Evolutionary conservation across 2,797 vertebrate species (phyloP), one percentile per base, ranked within the genome.

Genomic region (Apodemus agrarius): DNA sequence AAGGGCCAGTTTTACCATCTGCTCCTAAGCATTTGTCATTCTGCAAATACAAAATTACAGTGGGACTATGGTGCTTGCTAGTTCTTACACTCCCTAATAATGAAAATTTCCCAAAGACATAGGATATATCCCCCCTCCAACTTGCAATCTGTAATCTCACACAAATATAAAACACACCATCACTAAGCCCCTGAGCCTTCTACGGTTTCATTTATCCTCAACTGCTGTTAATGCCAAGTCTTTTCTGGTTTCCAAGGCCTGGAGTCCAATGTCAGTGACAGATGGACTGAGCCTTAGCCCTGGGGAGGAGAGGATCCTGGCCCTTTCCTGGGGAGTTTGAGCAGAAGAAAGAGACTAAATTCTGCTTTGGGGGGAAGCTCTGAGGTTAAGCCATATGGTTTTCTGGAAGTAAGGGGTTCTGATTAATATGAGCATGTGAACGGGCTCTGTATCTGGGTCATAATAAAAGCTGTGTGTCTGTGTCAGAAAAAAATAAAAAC

Each of bases 381-480:
- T 95, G 90, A 87, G 78, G 89, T 96, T 93, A 74, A 96, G 94
- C 98, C 96, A 97, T 97, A 97, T 98, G 97, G 95, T 95, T 96
- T 96, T 95, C 65, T 96, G 95, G 92, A 97, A 94, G 75, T 78
- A 81, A 96, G 76, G 90, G 49, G 72, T 75, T 95, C 95, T 96
- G 92, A 88, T 96, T 95, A 97, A 96, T 91, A 89, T 17, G 74
- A 91, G 67, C 85, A 93, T 96, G 54, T 37, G 52, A 84, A 91
- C 93, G 61, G 92, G 89, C 54, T 96, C 76, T 90, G 75, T 96
- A 96, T 97, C 96, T 98, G 94, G 97, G 91, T 96, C 97, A 97
- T 85, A 90, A 97, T 80, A 95, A 97, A 96, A 89, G 34, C 92
- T 93, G 69, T 90, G 54, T 84, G 26, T 95, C 87, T 94, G 40